Conservation (phyloP, 2,113 vertebrate genomes). For the Genyomyrus donnyi region DNA sequence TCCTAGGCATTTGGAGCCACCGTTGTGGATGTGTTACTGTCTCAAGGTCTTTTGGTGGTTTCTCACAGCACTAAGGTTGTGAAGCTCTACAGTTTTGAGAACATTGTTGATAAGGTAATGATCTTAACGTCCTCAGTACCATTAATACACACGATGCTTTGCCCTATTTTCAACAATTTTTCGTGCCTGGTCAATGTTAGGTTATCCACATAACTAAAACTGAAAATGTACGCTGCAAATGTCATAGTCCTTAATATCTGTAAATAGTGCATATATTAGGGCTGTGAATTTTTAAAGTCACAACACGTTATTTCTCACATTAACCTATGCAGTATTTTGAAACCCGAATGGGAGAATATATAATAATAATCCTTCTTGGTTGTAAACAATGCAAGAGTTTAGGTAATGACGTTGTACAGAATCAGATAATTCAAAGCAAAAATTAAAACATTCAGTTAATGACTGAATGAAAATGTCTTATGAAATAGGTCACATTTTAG, state of each 20-base stretch:
- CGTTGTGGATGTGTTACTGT: conserved; percentile 77
- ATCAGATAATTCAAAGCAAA: neutral
- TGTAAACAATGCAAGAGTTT: neutral
- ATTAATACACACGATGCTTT: neutral
- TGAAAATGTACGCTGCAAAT: neutral
- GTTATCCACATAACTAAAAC: neutral
- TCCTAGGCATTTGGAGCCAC: conserved; percentile 79
- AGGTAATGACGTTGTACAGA: neutral
- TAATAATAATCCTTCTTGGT: neutral
- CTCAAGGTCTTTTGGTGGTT: conserved; percentile 82
- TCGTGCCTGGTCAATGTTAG: neutral
- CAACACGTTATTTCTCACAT: neutral
- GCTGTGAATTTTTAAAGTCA: neutral
- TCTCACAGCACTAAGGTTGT: conserved; percentile 80
- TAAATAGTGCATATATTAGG: neutral
- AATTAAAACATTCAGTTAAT: neutral
- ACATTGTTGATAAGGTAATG: conserved; percentile 76
- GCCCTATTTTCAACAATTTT: neutral
- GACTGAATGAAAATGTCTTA: neutral
- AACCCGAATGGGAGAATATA: neutral
- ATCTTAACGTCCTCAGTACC: neutral
- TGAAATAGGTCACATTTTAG: too few relatives aligned
- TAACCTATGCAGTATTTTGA: neutral
- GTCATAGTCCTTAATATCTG: neutral
- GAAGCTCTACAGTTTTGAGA: conserved; percentile 84